Evolutionary conservation across 1,140 invertebrate species (phyloP), one percentile per base, ranked within the genome.

Genomic region (Phocides pigmalion): DNA sequence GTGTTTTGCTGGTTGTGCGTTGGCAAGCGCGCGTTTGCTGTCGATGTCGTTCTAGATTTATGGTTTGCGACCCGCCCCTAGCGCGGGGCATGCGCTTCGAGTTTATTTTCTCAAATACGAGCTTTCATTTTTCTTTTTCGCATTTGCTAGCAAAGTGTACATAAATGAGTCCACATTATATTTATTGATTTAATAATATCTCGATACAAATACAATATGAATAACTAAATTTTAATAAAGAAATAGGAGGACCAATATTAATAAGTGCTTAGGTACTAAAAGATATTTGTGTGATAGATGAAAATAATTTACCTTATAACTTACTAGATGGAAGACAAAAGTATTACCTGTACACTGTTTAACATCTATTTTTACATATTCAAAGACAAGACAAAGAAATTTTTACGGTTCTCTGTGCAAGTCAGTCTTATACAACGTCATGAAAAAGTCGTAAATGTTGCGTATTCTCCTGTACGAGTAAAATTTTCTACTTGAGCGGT

Each of bases 361-460:
- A n/a, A n/a, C n/a, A n/a, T n/a, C n/a, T n/a, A n/a, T n/a, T n/a
- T n/a, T n/a, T n/a, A n/a, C 25, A 32, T 32, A n/a, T 70, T 70
- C 44, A 53, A 61, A 53, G 47, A 70, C 49, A 64, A 68, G 56
- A 56, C 68, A 49, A 70, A 64, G 61, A 72, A 72, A 70, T 80
- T 79, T 81, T 81, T 82, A 82, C 72, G 71, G 70, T 70, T 74
- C 68, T 72, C 65, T 74, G 70, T 65, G 66, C 58, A 72, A 73
- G 71, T 58, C 71, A 68, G 70, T 70, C 53, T 76, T 70, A 69
- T 73, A 69, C 54, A 69, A 76, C 70, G 74, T 71, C 70, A 79
- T 82, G 70, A 81, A 82, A 82, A 76, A 75, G 68, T 79, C 78
- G 78, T 81, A 82, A 82, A 82, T 74, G 80, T 71, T 79, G 71